These are phyloP conservation scores for Psammodynastes pulverulentus DNA, from an alignment of 2,113 vertebrate species.

Conservation along the genomic window DNA sequence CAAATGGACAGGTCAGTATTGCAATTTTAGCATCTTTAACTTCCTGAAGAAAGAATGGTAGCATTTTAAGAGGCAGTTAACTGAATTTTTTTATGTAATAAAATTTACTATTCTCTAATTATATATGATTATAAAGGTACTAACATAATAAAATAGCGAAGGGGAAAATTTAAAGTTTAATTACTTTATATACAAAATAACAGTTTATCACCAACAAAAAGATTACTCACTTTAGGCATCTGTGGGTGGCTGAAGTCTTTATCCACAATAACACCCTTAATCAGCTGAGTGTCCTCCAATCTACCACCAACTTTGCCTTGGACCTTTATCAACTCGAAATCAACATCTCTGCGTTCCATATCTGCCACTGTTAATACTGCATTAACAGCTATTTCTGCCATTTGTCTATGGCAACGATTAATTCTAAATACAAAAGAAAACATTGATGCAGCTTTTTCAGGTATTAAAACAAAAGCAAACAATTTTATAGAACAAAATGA, in stretches of 20 bases:
- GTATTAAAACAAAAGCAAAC: neutral
- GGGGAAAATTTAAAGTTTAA: neutral
- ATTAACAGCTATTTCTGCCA: conserved; percentile 97
- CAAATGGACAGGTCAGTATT: conserved; percentile 96
- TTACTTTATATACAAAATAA: neutral
- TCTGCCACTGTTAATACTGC: conserved; percentile 92
- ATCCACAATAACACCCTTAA: conserved; percentile 95
- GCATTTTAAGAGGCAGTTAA: neutral
- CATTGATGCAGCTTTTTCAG: neutral
- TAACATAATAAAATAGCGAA: fast-evolving
- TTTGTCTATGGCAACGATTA: conserved; percentile 96
- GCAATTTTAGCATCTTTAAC: conserved; percentile 91
- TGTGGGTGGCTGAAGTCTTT: conserved; percentile 99
- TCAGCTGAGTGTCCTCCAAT: conserved; percentile 92
- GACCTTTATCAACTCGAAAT: conserved; percentile 98
- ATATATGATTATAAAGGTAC: neutral
- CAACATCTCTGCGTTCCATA: conserved; percentile 95
- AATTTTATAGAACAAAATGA: neutral
- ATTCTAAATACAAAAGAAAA: conserved; percentile 71
- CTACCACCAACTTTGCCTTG: conserved; percentile 97
- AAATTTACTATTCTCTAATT: neutral
- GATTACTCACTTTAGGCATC: conserved; percentile 89
- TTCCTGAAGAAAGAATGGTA: conserved; percentile 62
- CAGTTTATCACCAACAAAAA: fast-evolving
- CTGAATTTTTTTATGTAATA: neutral